Percentiles rank a stretch among this genome's conserved stretches.
Conservation (phyloP, 2,888 invertebrate genomes). For the Tipula lateralis region DNA sequence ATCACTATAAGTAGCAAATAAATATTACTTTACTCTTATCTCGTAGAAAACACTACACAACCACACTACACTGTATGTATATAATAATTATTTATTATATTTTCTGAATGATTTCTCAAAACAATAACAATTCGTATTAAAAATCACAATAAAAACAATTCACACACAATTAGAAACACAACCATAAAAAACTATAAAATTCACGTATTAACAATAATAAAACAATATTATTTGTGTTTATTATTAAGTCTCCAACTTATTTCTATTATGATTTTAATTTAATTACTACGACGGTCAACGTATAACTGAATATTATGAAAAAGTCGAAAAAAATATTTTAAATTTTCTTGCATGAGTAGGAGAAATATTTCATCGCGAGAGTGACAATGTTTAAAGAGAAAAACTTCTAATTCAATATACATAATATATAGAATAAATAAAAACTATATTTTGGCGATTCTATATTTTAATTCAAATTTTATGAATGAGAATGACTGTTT, state of each 20-base stretch:
- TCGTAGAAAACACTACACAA: background rate
- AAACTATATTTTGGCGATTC: background rate
- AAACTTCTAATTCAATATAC: background rate
- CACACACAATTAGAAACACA: background rate
- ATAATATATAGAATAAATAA: too few relatives aligned
- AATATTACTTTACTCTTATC: background rate
- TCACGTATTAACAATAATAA: background rate
- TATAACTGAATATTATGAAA: background rate
- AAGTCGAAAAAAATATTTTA: background rate
- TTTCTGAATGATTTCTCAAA: background rate
- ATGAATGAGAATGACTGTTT: background rate
- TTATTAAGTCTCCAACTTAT: background rate
- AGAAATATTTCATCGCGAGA: background rate
- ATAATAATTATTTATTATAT: background rate
- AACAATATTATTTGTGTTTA: background rate
- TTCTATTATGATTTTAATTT: background rate
- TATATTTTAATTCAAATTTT: background rate
- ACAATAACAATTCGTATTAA: background rate
- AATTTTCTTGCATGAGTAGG: background rate
- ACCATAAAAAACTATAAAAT: background rate
- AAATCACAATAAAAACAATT: background rate
- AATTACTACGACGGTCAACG: constrained; percentile 1
- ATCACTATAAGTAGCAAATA: background rate
- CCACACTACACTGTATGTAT: background rate
- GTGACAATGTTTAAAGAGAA: background rate